Evolutionary conservation across 2,113 vertebrate genomes (phyloP), one percentile per base, ranked within the genome.

Genomic region (Diadophis punctatus): DNA sequence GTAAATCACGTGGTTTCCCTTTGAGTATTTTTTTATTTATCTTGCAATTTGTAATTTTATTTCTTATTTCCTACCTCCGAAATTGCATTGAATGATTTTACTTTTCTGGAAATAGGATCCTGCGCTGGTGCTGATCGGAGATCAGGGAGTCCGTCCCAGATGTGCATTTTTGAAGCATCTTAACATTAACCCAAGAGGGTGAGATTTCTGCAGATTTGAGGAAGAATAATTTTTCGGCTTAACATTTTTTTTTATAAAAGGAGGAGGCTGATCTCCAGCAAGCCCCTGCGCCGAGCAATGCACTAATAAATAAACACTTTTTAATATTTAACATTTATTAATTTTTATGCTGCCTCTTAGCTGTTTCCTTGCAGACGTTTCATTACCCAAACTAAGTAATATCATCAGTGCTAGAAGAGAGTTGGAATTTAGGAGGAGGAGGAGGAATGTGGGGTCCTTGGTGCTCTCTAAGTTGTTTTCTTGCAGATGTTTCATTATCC

Each of bases 1-100:
- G 30, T 0, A 0, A 46, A 51, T 94, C 95, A 96, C 95, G 95
- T 94, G 95, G 58, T 0, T 22, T 16, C 63, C 4, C n/a, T 52
- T 8, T 89, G 1, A 30, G 1, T 20, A 8, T n/a, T 85, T 9
- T 58, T 58, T 6, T 16, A 34, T 8, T 39, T 18, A 2, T 34
- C 34, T 46, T 43, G 84, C 43, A 25, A 25, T 56, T 56, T 43
- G 80, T 39, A 11, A 43, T 46, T 85, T 46, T 84, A 46, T 85
- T 85, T 5, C 34, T 84, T 60, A 23, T 85, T 85, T 43, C 20
- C 8, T 43, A 18, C 8, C 39, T 22, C 18, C 74, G 12, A 39
- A 39, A 43, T 20, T 85, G 80, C 43, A 22, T 20, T 20, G 22
- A 43, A 86, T 48, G 46, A n/a, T 14, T n/a, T 23, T 48, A 43